Conservation (phyloP, 2,113 vertebrate species). For the Cricetomys ansorgei region DNA sequence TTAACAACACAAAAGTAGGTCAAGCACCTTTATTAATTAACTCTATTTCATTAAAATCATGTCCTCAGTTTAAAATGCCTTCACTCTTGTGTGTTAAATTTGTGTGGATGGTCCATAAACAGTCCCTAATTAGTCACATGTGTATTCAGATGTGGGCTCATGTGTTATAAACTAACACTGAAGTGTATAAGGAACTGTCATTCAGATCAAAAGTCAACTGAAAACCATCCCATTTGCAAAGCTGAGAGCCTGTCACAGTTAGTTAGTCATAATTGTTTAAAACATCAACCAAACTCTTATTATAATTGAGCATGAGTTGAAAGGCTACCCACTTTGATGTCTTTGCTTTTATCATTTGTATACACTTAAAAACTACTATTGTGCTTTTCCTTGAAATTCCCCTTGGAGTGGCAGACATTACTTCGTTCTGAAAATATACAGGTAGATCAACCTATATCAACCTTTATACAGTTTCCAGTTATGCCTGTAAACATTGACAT, state of each 20-base stretch:
- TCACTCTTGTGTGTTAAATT: conserved; percentile 81
- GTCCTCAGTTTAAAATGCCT: conserved; percentile 72
- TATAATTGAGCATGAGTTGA: conserved; percentile 93
- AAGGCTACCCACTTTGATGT: conserved; percentile 90
- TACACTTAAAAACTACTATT: conserved; percentile 87
- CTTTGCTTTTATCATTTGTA: conserved; percentile 91
- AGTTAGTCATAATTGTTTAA: conserved; percentile 92
- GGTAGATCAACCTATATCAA: conserved; percentile 83
- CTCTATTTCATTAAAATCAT: conserved; percentile 79
- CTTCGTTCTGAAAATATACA: conserved; percentile 87
- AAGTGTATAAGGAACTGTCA: conserved; percentile 92
- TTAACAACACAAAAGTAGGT: conserved; percentile 9
- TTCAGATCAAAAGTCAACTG: conserved; percentile 91
- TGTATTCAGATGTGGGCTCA: conserved; percentile 85
- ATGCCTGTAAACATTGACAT: conserved; percentile 77
- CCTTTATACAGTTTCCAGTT: conserved; percentile 73
- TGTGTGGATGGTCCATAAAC: conserved; percentile 86
- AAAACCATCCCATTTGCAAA: conserved; percentile 89
- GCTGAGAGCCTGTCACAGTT: conserved; percentile 87
- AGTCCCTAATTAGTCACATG: conserved; percentile 90
- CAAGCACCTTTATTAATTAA: conserved; percentile 85
- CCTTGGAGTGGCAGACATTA: conserved; percentile 82
- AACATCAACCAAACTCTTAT: conserved; percentile 90
- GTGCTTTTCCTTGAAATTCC: conserved; percentile 35
- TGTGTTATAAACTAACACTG: conserved; percentile 87